These are phyloP conservation scores for Battus philenor DNA, from an alignment of 1,140 invertebrate genomes.

Conservation along the genomic window DNA sequence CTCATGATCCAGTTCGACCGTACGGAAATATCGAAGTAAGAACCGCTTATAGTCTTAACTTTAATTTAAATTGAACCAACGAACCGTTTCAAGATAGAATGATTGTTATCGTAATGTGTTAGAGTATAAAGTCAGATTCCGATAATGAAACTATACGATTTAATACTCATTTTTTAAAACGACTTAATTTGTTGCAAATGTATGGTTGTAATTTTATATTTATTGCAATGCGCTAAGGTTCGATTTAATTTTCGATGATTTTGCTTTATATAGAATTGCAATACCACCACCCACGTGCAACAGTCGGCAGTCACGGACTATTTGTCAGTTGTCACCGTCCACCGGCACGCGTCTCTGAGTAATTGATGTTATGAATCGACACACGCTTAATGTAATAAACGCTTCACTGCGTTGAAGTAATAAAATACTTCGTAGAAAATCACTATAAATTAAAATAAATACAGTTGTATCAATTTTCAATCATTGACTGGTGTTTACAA, in stretches of 20 bases:
- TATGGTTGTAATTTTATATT: no score
- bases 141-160: constrained; percentile 5
- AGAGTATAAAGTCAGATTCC: constrained; percentile 4
- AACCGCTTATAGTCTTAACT: background rate
- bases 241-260: background rate
- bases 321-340: constrained; percentile 62
- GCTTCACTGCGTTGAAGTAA: constrained; percentile 34
- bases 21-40: background rate
- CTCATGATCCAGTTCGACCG: background rate
- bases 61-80: background rate
- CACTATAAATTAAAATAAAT: no score
- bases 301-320: constrained; percentile 48
- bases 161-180: no score
- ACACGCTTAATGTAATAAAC: constrained; percentile 48
- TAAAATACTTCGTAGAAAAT: constrained; percentile 24
- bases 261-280: constrained; percentile 15
- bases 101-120: background rate
- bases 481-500: no score
- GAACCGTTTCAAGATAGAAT: background rate
- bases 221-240: no score
- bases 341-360: constrained; percentile 51
- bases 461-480: no score
- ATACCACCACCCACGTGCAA: constrained; percentile 49
- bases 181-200: no score
- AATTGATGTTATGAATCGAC: constrained; percentile 69